Evolutionary conservation across 2,797 vertebrate genomes (phyloP), one percentile per base, ranked within the genome.

Genomic region (Allobates femoralis): DNA sequence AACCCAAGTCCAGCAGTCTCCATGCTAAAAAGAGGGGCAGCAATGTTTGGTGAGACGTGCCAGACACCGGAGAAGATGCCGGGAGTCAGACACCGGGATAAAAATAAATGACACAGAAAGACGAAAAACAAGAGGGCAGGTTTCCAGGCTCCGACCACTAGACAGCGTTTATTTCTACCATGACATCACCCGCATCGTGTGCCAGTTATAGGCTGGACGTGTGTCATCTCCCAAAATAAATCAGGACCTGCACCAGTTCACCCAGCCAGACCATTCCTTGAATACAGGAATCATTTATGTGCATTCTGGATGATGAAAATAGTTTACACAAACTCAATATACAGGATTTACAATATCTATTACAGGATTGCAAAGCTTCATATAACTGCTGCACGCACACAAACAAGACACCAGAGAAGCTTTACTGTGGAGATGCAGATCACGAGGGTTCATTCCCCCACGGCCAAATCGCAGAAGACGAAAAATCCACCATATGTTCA

Each of bases 201-300:
- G 6, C 79, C 67, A 64, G 81, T 46, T 77, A 86, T 64, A 86
- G 50, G 46, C 28, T 32, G n/a, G 60, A 66, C 71, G 32, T 19
- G 71, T 86, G 79, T 86, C 85, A 77, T 77, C 56, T 50, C 81
- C 79, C 15, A 82, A 86, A 77, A 86, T 86, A 77, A n/a, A 82
- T 23, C 85, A 58, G 41, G 85, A 66, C 58, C 51, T 53, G 19
- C 53, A 46, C 18, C 37, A 26, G 55, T 41, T 66, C 58, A 34
- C 55, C 30, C 5, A 46, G 71, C 79, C 85, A 86, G 79, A 82
- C 77, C 69, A 86, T 73, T 81, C 85, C 71, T 41, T 82, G 78
- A 41, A 83, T 83, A 46, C 32, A 28, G 41, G 46, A 10, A 55
- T 66, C 51, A 23, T 78, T 78, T 78, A 75, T 75, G 46, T 56